These are phyloP conservation scores for Anarrhichthys ocellatus DNA, from an alignment of 2,113 vertebrate genomes.

Conservation along the genomic window DNA sequence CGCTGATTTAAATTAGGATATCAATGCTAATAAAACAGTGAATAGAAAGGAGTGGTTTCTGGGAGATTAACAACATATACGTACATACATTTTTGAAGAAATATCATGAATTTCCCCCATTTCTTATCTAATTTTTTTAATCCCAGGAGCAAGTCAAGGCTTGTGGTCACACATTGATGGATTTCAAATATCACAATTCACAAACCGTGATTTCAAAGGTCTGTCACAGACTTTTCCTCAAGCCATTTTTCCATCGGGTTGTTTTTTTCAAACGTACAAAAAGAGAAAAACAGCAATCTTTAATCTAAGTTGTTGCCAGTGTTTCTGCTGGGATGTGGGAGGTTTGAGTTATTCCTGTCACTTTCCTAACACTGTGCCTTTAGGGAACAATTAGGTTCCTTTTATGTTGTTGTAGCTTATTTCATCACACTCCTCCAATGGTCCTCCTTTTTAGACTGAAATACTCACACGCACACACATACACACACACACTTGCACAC, in stretches of 20 bases:
- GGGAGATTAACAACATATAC: neutral
- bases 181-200: neutral
- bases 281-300: neutral
- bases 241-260: neutral
- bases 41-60: neutral
- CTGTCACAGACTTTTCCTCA: conserved; percentile 19
- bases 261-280: conserved; percentile 5
- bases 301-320: conserved; percentile 1
- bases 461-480: conserved; percentile 23
- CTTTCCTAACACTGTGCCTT: conserved; percentile 60
- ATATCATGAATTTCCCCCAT: conserved; percentile 31
- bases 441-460: conserved; percentile 43
- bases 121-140: conserved; percentile 1
- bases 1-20: neutral
- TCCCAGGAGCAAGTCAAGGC: neutral
- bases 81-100: neutral
- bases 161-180: neutral
- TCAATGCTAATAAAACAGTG: neutral
- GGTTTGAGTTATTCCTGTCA: conserved; percentile 56
- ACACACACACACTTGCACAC: neutral
- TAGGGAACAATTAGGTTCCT: conserved; percentile 68
- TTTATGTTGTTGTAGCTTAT: conserved; percentile 71
- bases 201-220: neutral
- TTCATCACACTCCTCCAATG: conserved; percentile 63
- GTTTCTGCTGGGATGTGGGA: conserved; percentile 34